Evolutionary conservation across 2,888 invertebrate species (phyloP).

Genomic region (Nipponacmea schrenckii): DNA sequence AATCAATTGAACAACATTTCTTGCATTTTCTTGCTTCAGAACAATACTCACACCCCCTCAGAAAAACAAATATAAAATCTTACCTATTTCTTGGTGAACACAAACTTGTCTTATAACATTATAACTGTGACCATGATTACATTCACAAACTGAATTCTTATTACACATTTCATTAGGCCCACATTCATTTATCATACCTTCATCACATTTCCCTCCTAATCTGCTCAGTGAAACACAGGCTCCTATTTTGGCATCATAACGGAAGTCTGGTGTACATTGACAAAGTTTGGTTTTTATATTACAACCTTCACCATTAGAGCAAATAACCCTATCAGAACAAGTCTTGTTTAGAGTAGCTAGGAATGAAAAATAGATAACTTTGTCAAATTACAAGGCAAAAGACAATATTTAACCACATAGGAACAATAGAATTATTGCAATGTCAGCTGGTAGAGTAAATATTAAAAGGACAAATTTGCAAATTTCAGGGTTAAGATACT

Average conservation of each 20-base stretch:
- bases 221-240: conserved; percentile 5
- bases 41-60: too few relatives aligned
- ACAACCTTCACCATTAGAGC: neutral
- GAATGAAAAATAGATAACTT: neutral
- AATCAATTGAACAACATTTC: too few relatives aligned
- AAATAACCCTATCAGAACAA: neutral
- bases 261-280: conserved; percentile 3
- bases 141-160: neutral
- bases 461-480: too few relatives aligned
- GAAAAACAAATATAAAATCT: too few relatives aligned
- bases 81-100: neutral
- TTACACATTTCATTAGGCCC: conserved; percentile 11
- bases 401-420: too few relatives aligned
- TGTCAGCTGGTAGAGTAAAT: too few relatives aligned
- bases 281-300: neutral
- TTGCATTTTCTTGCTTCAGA: too few relatives aligned
- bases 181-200: neutral
- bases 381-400: too few relatives aligned
- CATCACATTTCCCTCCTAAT: neutral
- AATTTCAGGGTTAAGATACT: too few relatives aligned
- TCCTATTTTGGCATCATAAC: neutral
- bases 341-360: conserved; percentile 13
- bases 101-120: neutral
- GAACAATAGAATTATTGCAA: too few relatives aligned
- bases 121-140: neutral